These are phyloP conservation scores for Nymphalis polychloros DNA, from an alignment of 2,888 invertebrate genomes.

Conservation along the genomic window DNA sequence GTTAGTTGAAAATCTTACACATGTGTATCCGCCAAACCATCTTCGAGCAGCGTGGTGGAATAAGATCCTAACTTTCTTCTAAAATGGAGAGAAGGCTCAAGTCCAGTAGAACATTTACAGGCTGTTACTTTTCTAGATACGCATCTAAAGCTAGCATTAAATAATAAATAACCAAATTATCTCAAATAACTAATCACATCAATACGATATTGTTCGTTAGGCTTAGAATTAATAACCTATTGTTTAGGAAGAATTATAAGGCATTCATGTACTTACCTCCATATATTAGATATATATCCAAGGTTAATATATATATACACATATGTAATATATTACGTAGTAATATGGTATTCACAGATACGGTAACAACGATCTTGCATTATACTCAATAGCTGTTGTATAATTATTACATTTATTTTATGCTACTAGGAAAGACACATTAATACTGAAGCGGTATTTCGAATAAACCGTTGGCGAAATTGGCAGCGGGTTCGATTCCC, in stretches of 20 bases:
- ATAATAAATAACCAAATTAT: no score
- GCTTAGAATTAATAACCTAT: conserved; percentile 3
- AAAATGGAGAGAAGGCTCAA: no score
- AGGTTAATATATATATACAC: neutral
- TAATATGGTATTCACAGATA: neutral
- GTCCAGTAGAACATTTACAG: no score
- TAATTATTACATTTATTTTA: neutral
- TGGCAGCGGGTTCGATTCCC: no score
- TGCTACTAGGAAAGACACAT: neutral
- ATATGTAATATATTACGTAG: neutral
- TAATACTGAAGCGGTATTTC: no score
- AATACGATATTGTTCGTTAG: neutral
- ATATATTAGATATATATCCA: neutral
- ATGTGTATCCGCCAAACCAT: no score
- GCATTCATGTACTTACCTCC: neutral
- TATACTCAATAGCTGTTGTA: neutral
- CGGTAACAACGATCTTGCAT: neutral
- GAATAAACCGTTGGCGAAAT: no score
- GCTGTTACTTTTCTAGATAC: no score
- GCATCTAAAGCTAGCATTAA: no score
- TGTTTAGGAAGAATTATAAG: neutral
- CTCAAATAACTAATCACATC: conserved; percentile 3
- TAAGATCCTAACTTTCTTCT: no score
- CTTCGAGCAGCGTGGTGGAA: no score
- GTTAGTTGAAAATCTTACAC: no score